A percentile compares a stretch with the other conserved stretches of the same genome.
These are phyloP conservation scores for Peromyscus nudipes DNA, from an alignment of 2,797 vertebrate species.

Conservation along the genomic window DNA sequence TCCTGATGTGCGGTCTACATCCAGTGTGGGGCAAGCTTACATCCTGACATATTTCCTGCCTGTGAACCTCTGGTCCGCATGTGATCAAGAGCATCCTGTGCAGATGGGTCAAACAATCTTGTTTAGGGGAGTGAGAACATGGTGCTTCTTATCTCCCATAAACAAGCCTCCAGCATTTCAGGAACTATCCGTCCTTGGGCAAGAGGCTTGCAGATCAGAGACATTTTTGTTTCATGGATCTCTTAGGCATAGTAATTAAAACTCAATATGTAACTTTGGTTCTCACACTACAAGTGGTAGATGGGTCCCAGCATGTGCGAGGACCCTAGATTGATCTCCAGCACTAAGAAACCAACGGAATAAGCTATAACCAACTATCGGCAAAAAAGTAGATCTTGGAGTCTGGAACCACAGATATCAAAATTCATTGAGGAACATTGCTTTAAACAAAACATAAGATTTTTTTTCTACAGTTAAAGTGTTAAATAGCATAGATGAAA, in stretches of 20 bases:
- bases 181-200: neutral
- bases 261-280: neutral
- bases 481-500: neutral
- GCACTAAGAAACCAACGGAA: neutral
- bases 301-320: neutral
- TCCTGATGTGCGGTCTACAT: neutral
- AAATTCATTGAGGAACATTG: conserved; percentile 9
- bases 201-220: neutral
- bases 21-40: neutral
- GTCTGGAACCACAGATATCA: neutral
- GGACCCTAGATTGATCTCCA: neutral
- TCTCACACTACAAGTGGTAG: neutral
- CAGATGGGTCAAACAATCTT: neutral
- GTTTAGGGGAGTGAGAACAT: neutral
- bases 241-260: neutral
- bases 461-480: neutral
- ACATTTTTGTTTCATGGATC: neutral
- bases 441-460: neutral
- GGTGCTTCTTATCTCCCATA: neutral
- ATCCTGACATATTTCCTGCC: neutral
- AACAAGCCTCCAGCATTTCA: neutral
- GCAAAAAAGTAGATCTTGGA: neutral
- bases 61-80: neutral
- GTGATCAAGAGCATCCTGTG: neutral
- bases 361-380: neutral